These are phyloP conservation scores for Stegodyphus dumicola DNA, from an alignment of 1,140 invertebrate species.

Conservation along the genomic window DNA sequence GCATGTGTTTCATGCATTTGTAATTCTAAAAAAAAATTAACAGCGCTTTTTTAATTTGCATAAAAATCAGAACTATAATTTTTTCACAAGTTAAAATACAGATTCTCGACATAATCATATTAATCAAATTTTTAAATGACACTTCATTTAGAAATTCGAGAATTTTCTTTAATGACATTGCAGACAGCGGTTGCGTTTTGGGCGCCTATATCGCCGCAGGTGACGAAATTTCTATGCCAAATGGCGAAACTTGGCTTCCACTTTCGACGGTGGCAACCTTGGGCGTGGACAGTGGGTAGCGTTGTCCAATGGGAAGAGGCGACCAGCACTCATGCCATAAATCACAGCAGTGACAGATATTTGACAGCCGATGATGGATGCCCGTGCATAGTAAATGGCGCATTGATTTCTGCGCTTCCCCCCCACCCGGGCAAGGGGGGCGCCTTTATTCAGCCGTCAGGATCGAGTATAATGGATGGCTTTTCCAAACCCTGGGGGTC, in stretches of 20 bases:
- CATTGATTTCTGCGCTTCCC: conserved; percentile 59
- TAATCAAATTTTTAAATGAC: too few species aligned
- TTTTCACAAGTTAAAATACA: too few species aligned
- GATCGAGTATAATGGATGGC: conserved; percentile 61
- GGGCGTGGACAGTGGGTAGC: conserved; percentile 61
- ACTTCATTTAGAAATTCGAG: too few species aligned
- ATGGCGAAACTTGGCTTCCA: not conserved
- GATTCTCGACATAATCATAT: too few species aligned
- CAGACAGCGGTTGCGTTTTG: too few species aligned
- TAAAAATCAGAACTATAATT: too few species aligned
- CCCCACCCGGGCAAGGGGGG: conserved; percentile 6
- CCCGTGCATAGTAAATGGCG: conserved; percentile 62
- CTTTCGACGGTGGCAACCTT: conserved; percentile 35
- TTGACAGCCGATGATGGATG: conserved; percentile 62
- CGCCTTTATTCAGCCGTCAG: conserved; percentile 60
- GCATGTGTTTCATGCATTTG: too few species aligned
- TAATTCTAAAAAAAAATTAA: too few species aligned
- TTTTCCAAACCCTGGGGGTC: conserved; percentile 60
- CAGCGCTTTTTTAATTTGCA: too few species aligned
- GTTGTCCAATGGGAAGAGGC: conserved; percentile 59
- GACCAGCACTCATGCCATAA: conserved; percentile 58
- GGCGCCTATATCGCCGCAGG: too few species aligned
- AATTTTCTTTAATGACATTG: too few species aligned
- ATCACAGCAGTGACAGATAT: conserved; percentile 62
- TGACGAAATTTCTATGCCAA: too few species aligned